Conservation (phyloP, 1,140 invertebrate genomes). For the Pogonognathellus flavescens region DNA sequence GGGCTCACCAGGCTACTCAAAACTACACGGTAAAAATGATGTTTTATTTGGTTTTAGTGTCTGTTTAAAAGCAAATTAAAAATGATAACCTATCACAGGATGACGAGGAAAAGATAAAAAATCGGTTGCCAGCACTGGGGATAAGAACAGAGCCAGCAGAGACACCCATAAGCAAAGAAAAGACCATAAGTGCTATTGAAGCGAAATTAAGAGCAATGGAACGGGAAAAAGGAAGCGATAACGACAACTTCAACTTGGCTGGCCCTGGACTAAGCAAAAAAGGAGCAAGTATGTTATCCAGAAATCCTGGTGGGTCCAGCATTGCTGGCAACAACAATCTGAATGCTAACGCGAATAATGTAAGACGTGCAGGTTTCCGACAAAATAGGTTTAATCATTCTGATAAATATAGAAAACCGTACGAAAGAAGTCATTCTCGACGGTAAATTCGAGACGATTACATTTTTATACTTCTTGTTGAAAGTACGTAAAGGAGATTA, state of each 20-base stretch:
- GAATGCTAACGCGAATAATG: not conserved
- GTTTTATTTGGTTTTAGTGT: not conserved
- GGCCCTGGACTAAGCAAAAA: not conserved
- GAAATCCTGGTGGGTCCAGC: not conserved
- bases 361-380: not conserved
- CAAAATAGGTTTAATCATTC: not conserved
- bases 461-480: not conserved
- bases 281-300: not conserved
- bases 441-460: not conserved
- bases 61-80: no score
- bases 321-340: not conserved
- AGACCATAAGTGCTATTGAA: constrained; percentile 70
- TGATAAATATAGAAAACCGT: constrained; percentile 14
- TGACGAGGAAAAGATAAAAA: constrained; percentile 65
- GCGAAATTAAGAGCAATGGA: constrained; percentile 69
- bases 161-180: constrained; percentile 62
- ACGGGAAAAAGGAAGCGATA: constrained; percentile 46
- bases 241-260: constrained; percentile 28
- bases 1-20: constrained; percentile 67
- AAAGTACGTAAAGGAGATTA: not conserved
- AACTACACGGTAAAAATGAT: constrained; percentile 52
- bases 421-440: constrained; percentile 8
- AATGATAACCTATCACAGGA: constrained; percentile 59
- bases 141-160: constrained; percentile 51
- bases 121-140: constrained; percentile 65